These are phyloP conservation scores for Drosophila murphyi DNA, from an alignment of 1,140 invertebrate species.

Conservation along the genomic window DNA sequence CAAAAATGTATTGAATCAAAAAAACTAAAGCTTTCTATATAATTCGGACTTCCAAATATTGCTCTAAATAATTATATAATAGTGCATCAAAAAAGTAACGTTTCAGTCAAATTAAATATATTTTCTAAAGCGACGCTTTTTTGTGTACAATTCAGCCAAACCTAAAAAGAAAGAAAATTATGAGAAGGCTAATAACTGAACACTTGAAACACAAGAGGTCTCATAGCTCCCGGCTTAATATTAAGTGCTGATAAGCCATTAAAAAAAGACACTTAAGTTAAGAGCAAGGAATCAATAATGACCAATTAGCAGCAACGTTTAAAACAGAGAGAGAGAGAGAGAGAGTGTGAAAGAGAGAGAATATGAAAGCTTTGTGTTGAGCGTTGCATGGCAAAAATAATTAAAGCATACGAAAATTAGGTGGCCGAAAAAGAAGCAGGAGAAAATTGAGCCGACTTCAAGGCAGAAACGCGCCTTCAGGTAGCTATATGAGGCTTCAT, in stretches of 20 bases:
- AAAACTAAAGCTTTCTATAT: too few relatives aligned
- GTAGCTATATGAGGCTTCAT: conserved; percentile 40
- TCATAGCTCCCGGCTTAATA: conserved; percentile 22
- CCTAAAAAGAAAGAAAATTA: not conserved
- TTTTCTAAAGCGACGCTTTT: too few relatives aligned
- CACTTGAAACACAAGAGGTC: conserved; percentile 2
- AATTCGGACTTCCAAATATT: too few relatives aligned
- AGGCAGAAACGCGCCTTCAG: conserved; percentile 26
- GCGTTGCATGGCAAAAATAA: conserved; percentile 41
- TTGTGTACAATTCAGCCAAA: too few relatives aligned
- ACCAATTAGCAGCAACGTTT: conserved; percentile 32
- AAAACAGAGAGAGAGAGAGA: not conserved
- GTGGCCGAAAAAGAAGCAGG: not conserved
- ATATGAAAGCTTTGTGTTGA: not conserved
- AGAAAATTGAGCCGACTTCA: not conserved
- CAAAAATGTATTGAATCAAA: too few relatives aligned
- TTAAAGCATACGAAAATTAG: conserved; percentile 20
- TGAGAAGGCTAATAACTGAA: not conserved
- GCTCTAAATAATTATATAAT: too few relatives aligned
- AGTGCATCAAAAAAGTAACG: too few relatives aligned
- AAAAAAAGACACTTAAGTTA: conserved; percentile 12
- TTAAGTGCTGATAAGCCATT: conserved; percentile 39
- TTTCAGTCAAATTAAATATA: too few relatives aligned
- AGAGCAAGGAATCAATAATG: conserved; percentile 44
- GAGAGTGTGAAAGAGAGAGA: not conserved